Evolutionary conservation across 1,140 invertebrate genomes (phyloP), one percentile per base, ranked within the genome.

Genomic region (Diorhabda elongata): DNA sequence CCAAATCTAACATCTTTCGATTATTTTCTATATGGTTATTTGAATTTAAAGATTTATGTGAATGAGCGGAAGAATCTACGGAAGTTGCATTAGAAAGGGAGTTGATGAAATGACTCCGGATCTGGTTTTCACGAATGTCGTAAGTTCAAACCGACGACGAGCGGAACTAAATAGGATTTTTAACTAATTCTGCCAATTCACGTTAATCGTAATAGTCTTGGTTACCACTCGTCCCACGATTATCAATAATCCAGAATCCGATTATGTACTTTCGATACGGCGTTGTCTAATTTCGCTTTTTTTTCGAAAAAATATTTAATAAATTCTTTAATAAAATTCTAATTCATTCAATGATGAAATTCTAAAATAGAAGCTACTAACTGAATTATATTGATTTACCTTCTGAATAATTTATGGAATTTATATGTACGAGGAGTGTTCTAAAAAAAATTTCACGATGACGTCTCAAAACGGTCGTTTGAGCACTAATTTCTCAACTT

Each of bases 161-260:
- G 42, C 9, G 44, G n/a, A n/a, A 59, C 42, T 11, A 11, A 59
- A 26, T 60, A 7, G 26, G 58, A 59, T 6, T 7, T 26, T 59
- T 45, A 43, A 9, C 42, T 41, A 62, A 43, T 42, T 7, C 9
- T 5, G 43, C n/a, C n/a, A 44, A 43, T 43, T 62, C 9, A 43
- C 26, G 3, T 4, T 44, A 43, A 43, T 43, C 7, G 42, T 43
- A 3, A 62, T 43, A 42, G n/a, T 43, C 43, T 43, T 62, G 3
- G 41, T 43, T 62, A 7, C 61, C 61, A 62, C 8, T 43, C 44
- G 42, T 45, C 61, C 61, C 6, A 62, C 44, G 7, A 62, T 62
- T 62, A 62, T 62, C 61, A 62, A 62, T 62, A 62, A 62, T 43
- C 43, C 43, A 52, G 2, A 62, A 62, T 62, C 61, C 61, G 61